Percentiles rank a stretch among this genome's conserved stretches.
Conservation (phyloP, 2,888 invertebrate species). For the Fragum fragum region DNA sequence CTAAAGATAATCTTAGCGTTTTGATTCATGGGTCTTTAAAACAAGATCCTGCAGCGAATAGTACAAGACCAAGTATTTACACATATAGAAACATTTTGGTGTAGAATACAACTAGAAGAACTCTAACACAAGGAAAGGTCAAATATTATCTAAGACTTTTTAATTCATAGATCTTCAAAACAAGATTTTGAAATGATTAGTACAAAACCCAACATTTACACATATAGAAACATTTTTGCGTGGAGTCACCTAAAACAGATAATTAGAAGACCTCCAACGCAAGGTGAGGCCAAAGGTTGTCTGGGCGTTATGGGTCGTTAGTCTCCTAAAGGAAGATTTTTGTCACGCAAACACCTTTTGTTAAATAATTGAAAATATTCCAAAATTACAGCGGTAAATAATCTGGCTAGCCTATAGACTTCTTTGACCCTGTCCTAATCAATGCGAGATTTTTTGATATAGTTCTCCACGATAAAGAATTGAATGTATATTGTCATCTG, state of each 20-base stretch:
- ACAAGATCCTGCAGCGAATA: constrained; percentile 52
- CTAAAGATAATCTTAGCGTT: constrained; percentile 53
- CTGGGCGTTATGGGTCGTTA: constrained; percentile 53
- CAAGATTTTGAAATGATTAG: too few species aligned
- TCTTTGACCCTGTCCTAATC: not conserved
- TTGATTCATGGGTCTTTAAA: constrained; percentile 39
- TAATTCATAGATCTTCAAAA: too few species aligned
- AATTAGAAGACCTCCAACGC: constrained; percentile 60
- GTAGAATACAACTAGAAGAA: too few species aligned
- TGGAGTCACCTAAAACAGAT: constrained; percentile 8
- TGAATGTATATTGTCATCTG: too few species aligned
- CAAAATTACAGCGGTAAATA: constrained; percentile 38
- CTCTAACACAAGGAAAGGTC: too few species aligned
- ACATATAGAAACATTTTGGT: too few species aligned
- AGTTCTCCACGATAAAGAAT: too few species aligned
- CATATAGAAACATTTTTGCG: too few species aligned
- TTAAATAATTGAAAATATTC: constrained; percentile 50
- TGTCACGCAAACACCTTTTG: constrained; percentile 61
- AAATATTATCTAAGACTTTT: too few species aligned
- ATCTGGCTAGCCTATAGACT: not conserved
- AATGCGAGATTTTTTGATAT: too few species aligned
- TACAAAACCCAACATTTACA: too few species aligned
- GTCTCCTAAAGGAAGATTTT: constrained; percentile 44
- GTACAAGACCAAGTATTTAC: too few species aligned
- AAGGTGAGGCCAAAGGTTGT: constrained; percentile 48